Evolutionary conservation across 2,797 vertebrate genomes (phyloP).

Genomic region (Propithecus deckenii): DNA sequence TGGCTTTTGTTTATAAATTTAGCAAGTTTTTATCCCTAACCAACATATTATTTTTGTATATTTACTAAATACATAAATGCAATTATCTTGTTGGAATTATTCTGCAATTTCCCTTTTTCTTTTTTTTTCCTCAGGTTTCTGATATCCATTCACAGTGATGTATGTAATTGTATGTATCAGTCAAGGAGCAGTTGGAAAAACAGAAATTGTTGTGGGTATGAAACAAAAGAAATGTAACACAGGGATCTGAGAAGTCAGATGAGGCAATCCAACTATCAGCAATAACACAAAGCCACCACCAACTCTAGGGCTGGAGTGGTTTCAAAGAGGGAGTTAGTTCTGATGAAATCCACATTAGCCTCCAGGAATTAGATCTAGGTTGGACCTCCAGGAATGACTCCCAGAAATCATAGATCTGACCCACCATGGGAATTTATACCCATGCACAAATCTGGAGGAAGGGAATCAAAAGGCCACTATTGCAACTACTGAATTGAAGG

Average conservation of each 20-base stretch:
- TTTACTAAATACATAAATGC: neutral
- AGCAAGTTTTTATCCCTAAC: neutral
- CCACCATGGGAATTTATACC: neutral
- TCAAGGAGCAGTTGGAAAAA: neutral
- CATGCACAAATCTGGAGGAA: neutral
- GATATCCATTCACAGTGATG: neutral
- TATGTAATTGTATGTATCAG: neutral
- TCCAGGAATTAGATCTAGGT: neutral
- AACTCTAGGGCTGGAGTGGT: neutral
- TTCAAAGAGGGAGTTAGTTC: neutral
- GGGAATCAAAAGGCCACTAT: neutral
- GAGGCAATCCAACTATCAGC: neutral
- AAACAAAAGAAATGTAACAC: neutral
- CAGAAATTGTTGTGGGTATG: neutral
- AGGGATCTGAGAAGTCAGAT: neutral
- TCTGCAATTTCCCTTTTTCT: neutral
- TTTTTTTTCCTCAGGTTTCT: neutral
- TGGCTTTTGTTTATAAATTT: neutral
- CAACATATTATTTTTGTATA: neutral
- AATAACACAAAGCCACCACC: neutral
- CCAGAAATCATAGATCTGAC: neutral
- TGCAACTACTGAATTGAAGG: neutral
- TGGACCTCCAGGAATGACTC: neutral
- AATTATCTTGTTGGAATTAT: neutral
- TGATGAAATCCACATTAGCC: neutral